Evolutionary conservation across 2,797 vertebrate species (phyloP), one percentile per base, ranked within the genome.

Genomic region (Chelidonichthys spinosus): DNA sequence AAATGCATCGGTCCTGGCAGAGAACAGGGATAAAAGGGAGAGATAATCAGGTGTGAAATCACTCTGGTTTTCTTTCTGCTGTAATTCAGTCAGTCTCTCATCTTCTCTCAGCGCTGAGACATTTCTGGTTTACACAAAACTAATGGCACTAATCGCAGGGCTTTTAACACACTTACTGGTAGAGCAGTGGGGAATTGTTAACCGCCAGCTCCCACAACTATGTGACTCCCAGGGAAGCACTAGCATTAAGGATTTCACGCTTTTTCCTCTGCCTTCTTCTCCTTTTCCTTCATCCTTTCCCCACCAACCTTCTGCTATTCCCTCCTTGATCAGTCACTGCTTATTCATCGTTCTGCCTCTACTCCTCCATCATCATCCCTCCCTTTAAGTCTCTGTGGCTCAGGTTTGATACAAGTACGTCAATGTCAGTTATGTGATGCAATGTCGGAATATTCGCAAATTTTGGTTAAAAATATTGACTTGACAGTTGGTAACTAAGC

Each of bases 1-100:
- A 78, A 85, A 85, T 78, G 77, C 69, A 85, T 86, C 39, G 5
- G 60, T 77, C 46, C 58, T 74, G 70, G 79, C 76, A 69, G 66
- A 72, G 56, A 78, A 62, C 7, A 1, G 25, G 63, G 47, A 47
- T 13, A 69, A 83, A 83, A 78, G 67, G n/a, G 67, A 50, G 69
- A 62, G 58, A 85, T 85, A 89, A 89, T 87, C 81, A 67, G 65
- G 79, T 88, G 78, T 87, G 76, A 89, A 87, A 85, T 90, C 82
- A 72, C 76, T 70, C 63, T 62, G 65, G 4, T 70, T 79, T 78
- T 67, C 56, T 71, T 77, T 76, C 15, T 60, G 78, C 3, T 11
- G 52, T 78, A 69, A 74, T 63, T 74, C 65, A 42, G 63, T 74
- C 46, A 11, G 66, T 70, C 54, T 81, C 65, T 79, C 52, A 37